Base-by-base conservation (phyloP, 2,888 invertebrate genomes). In the Marasmarcha lunaedactyla region DNA sequence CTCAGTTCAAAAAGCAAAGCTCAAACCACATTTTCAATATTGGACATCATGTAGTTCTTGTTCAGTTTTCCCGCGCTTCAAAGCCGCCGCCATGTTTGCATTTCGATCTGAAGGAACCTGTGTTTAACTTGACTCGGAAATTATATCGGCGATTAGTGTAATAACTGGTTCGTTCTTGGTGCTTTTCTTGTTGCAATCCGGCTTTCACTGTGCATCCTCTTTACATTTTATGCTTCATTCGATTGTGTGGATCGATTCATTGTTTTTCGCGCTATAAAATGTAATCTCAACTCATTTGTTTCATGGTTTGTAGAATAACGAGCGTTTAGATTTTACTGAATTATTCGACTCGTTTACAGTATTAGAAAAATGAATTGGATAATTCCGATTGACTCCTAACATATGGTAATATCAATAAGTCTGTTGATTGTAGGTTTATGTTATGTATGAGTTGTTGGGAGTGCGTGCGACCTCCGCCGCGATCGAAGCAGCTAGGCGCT, bases 81-180 rank as follows among this genome's bases (percentile, higher is more conserved):
- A 84, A 79, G 79, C 71, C 65, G 62, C 76, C 78, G 81, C 77
- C 81, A 81, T 84, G 84, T 84, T 84, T 84, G 83, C 79, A 72
- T 84, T 84, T 77, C 83, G 77, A 74, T 76, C 72, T 66, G 72
- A 71, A 73, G 65, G 72, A 74, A 81, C 83, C 83, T 79, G 84
- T 84, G 83, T 83, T 84, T 83, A 84, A 77, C 77, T 79, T 79
- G 76, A 81, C 78, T 79, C 64, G 68, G 74, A 79, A 83, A 84
- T 84, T 81, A 84, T 84, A 83, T 83, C 77, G 73, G 68, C 81
- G 81, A 84, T 84, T 84, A 84, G 83, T 71, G 79, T 84, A 84
- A 84, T 83, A 81, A 83, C 84, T 78, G 81, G 79, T 78, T 78
- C 73, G 70, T 57, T 66, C 63, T 63, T 57, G 55, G 57, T 5